Evolutionary conservation across 2,797 vertebrate genomes (phyloP).

Genomic region (Gastrophryne carolinensis): DNA sequence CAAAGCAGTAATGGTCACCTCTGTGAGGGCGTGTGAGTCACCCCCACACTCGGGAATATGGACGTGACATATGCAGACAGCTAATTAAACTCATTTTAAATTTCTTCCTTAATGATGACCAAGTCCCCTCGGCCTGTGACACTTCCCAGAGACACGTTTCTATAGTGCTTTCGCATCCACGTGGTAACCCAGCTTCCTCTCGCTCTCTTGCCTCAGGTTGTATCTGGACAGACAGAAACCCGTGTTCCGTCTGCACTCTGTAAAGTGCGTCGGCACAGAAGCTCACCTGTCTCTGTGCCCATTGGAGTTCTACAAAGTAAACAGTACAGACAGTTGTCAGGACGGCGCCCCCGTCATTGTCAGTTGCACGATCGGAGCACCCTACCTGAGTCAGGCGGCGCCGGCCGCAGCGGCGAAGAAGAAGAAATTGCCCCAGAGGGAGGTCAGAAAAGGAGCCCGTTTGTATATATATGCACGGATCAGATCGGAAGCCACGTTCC

Average conservation of each 20-base stretch:
- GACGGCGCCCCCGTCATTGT: constrained; percentile 80
- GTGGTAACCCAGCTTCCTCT: too few relatives aligned
- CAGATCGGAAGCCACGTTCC: not conserved
- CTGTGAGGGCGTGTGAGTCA: too few relatives aligned
- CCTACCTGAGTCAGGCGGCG: constrained; percentile 62
- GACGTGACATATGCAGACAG: too few relatives aligned
- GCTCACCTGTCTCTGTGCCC: constrained; percentile 87
- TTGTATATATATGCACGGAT: not conserved
- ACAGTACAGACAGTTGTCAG: constrained; percentile 71
- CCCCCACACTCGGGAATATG: too few relatives aligned
- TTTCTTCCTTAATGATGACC: too few relatives aligned
- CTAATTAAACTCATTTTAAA: too few relatives aligned
- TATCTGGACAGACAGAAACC: constrained; percentile 81
- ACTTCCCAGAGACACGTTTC: too few relatives aligned
- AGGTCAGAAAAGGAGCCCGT: constrained; percentile 59
- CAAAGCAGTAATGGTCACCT: too few relatives aligned
- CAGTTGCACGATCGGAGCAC: constrained; percentile 82
- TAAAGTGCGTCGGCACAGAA: constrained; percentile 84
- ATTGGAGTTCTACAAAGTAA: constrained; percentile 81
- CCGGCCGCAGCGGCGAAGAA: constrained; percentile 65
- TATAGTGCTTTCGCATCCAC: too few relatives aligned
- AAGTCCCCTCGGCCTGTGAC: too few relatives aligned
- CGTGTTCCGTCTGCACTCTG: constrained; percentile 81
- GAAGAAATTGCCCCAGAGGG: constrained; percentile 72
- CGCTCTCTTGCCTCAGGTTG: constrained; percentile 69